phyloP scores from a whole-genome alignment of 2,888 invertebrate genomes.

The Tenthredo scrophulariae region DNA sequence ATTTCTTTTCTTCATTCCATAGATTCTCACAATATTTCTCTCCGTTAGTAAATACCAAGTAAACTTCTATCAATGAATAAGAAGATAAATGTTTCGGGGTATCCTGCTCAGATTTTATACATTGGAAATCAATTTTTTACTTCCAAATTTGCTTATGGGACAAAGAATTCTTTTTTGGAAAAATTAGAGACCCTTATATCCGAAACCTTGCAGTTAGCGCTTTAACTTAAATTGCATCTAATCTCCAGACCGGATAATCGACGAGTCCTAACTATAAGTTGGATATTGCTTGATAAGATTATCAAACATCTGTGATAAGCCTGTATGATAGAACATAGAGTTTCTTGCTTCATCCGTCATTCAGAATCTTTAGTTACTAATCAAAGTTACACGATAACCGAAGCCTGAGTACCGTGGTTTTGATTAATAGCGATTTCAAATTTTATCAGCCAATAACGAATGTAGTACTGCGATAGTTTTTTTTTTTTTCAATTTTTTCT shows the following conservation, averaged over 20 bases:
- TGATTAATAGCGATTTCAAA: slow-evolving; percentile 38
- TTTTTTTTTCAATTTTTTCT: slow-evolving; percentile 30
- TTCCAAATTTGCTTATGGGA: neutral
- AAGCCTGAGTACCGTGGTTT: neutral
- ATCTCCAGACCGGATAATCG: neutral
- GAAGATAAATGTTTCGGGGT: neutral
- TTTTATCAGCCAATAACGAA: slow-evolving; percentile 39
- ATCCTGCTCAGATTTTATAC: no score
- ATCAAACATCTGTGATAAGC: neutral
- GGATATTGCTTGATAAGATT: neutral
- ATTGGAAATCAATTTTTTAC: neutral
- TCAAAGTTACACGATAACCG: slow-evolving; percentile 57
- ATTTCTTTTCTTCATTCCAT: neutral
- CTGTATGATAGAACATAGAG: neutral
- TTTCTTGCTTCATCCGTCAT: neutral
- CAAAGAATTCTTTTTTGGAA: neutral
- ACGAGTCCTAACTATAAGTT: neutral
- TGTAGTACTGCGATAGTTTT: slow-evolving; percentile 25
- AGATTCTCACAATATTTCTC: neutral
- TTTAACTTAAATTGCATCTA: neutral
- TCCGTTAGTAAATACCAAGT: neutral
- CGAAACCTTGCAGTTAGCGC: neutral
- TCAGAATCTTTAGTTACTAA: slow-evolving; percentile 51
- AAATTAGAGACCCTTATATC: neutral
- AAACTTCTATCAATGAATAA: neutral